Base-by-base conservation (phyloP, 2,113 vertebrate genomes). In the Taurulus bubalis region DNA sequence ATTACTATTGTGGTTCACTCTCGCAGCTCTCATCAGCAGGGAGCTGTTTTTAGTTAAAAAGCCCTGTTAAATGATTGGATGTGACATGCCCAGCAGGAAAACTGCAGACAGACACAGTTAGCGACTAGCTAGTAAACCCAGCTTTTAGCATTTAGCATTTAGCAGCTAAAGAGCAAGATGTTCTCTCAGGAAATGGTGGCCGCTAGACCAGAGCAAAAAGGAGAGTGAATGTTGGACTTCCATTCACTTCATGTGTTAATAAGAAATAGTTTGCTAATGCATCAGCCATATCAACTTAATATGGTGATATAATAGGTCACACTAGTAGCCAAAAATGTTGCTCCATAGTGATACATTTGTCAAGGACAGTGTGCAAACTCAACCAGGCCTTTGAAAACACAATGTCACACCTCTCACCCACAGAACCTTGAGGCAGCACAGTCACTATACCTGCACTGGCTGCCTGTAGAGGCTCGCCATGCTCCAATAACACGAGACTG, bases 401-500 rank as follows among this genome's bases (percentile, higher is more conserved):
- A 40, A 11, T 72, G 22, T 32, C 26, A 71, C 10, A 74, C 49
- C 60, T 77, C 56, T 59, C 14, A 22, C 26, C 34, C 11, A 1
- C 40, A 69, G 24, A 77, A 45, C 76, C 32, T 6, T 20, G 15
- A 75, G 69, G 64, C 79, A 75, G 74, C 68, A 38, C 69, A 58
- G 59, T 75, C 36, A 32, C 71, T 63, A 28, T 58, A 76, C 68
- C 66, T 84, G 34, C 71, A 47, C 47, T 64, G 49, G 42, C 63
- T 58, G 40, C 22, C 58, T 74, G 38, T 38, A 68, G 75, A 77
- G 60, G 28, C 49, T 47, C 60, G 53, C 15, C 69, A 65, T 45
- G 59, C 72, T 75, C 68, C 49, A 87, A 56, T 80, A 85, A 89
- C 67, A 59, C 34, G 75, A 56, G 71, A 88, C 51, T 40, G 28